Conservation (phyloP, 92 coral and sea anemone genomes). For the Plumapathes pennacea region DNA sequence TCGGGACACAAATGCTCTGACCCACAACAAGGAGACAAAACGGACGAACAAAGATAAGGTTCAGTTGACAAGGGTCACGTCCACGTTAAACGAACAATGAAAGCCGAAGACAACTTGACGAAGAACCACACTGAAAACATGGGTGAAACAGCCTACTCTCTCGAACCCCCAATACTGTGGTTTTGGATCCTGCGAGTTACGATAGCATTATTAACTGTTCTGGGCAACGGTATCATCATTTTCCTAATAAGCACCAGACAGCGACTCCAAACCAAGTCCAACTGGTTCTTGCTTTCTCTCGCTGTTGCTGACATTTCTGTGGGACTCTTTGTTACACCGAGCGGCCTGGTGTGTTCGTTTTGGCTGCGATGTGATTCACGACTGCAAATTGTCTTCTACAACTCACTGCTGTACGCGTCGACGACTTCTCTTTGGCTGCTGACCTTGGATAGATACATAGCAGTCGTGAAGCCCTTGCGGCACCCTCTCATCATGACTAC, state of each 20-base stretch:
- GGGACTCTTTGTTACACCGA: constrained; percentile 66
- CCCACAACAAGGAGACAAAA: too few relatives aligned
- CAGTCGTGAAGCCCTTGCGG: constrained; percentile 63
- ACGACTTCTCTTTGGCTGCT: constrained; percentile 62
- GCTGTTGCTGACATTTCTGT: constrained; percentile 76
- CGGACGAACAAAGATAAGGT: too few relatives aligned
- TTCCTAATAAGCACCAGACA: constrained; percentile 36
- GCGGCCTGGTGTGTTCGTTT: constrained; percentile 51
- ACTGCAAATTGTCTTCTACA: constrained; percentile 55
- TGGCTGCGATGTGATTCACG: constrained; percentile 24
- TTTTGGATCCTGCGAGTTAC: constrained; percentile 50
- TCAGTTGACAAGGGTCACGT: too few relatives aligned
- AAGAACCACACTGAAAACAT: too few relatives aligned
- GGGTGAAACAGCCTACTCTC: too few relatives aligned
- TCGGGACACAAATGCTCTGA: too few relatives aligned
- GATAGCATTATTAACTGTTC: constrained; percentile 53
- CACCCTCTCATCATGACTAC: constrained; percentile 53
- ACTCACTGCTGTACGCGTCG: constrained; percentile 61
- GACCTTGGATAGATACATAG: constrained; percentile 64
- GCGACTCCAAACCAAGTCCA: constrained; percentile 55
- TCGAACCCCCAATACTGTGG: constrained; percentile 34
- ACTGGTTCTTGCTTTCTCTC: constrained; percentile 74
- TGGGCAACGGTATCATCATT: constrained; percentile 74
- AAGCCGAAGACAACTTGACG: too few relatives aligned
- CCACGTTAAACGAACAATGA: too few relatives aligned